Evolutionary conservation across 2,113 vertebrate genomes (phyloP), one percentile per base, ranked within the genome.

Genomic region (Seriola aureovittata): DNA sequence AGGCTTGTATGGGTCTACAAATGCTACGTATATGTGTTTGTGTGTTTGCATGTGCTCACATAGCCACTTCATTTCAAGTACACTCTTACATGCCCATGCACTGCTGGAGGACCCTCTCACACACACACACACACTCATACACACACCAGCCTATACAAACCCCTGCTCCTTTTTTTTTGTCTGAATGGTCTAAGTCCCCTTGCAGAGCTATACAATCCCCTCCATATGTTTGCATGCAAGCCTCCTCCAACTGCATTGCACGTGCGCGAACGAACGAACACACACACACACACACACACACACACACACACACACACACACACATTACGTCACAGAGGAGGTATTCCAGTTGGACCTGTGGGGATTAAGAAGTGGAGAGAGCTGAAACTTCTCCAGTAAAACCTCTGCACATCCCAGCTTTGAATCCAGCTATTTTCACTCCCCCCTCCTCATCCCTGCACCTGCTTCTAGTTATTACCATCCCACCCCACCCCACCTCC

Each of bases 391-490:
- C 74, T 92, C 75, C 73, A 93, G 92, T 75, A 71, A 94, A 96
- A 94, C 73, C 85, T 57, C 90, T 93, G 92, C 91, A 85, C 88
- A 92, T 95, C 94, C 84, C 65, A 88, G 91, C 75, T 63, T 93
- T 60, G 1, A 70, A 78, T 84, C 91, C 95, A 96, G 95, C 95
- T 96, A 94, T 90, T 93, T 93, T 85, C 78, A 81, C 93, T 94
- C 91, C 71, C 34, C 75, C 85, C 40, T 85, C 84, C 89, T 89
- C 91, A 93, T 90, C 64, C 48, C 40, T 77, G 93, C 96, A 96
- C 96, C 96, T 97, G 96, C 95, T 95, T 94, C 85, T 77, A 95
- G 94, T 95, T 96, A 94, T 96, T 95, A 94, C 92, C 91, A 92
- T 5, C 73, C 80, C 86, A 23, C 63, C 21, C 46, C 46, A 12